phyloP scores from a whole-genome alignment of 2,797 vertebrate genomes.

The Acipenser transmontanus region DNA sequence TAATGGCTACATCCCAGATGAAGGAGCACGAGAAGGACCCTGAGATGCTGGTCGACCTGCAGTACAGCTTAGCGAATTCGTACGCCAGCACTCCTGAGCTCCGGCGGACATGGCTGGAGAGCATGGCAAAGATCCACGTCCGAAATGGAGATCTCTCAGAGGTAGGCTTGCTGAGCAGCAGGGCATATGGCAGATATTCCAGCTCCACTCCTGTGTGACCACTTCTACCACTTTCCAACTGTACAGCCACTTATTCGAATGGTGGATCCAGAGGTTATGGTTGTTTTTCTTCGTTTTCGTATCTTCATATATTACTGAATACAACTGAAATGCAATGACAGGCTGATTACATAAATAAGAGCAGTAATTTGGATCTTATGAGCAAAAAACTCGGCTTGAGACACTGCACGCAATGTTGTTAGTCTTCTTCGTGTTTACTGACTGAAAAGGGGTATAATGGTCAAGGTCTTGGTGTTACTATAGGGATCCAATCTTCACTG shows the following conservation, averaged over 20 bases:
- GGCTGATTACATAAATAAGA: neutral
- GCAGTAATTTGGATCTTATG: neutral
- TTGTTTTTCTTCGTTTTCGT: no score
- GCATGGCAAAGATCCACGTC: slow-evolving; percentile 82
- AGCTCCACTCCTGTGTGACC: neutral
- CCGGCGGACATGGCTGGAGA: slow-evolving; percentile 80
- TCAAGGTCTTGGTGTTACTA: no score
- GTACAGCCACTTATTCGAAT: no score
- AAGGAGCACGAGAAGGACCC: slow-evolving; percentile 86
- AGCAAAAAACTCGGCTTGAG: neutral
- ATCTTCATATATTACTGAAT: no score
- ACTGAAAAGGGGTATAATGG: no score
- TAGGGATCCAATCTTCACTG: no score
- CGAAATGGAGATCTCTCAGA: slow-evolving; percentile 82
- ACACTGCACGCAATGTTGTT: no score
- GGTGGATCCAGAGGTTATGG: no score
- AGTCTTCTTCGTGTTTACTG: no score
- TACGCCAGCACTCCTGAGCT: slow-evolving; percentile 82
- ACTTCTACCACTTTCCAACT: slow-evolving; percentile 6
- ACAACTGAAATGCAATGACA: no score
- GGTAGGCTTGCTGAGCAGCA: slow-evolving; percentile 44
- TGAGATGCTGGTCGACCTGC: slow-evolving; percentile 82
- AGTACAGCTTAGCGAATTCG: slow-evolving; percentile 82
- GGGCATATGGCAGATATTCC: neutral
- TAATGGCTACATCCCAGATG: slow-evolving; percentile 88